Percentiles rank a stretch among this genome's conserved stretches.
phyloP scores from a whole-genome alignment of 1,140 invertebrate genomes.

The Scylla paramamosain region DNA sequence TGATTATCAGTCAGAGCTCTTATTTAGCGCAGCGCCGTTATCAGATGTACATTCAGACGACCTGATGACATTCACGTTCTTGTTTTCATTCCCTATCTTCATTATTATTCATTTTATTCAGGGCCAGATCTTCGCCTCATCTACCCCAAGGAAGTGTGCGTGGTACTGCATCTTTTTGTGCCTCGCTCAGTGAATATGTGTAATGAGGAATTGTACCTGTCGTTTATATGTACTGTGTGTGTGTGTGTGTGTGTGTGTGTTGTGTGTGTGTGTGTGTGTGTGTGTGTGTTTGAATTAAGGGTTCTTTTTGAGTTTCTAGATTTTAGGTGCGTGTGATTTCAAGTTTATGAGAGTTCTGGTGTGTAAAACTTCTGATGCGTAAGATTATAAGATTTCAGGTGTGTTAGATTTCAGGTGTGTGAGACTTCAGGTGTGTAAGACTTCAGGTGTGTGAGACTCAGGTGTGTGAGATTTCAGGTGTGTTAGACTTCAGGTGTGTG shows the following conservation, averaged over 20 bases:
- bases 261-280: neutral
- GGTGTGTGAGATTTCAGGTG: too few relatives aligned
- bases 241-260: neutral
- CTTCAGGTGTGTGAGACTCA: too few relatives aligned
- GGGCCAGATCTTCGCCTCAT: neutral
- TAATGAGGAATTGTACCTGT: neutral
- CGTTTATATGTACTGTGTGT: neutral
- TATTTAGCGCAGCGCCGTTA: neutral
- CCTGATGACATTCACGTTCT: neutral
- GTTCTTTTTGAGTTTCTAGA: too few relatives aligned
- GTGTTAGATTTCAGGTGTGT: too few relatives aligned
- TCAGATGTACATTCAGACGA: neutral
- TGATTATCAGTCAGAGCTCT: neutral
- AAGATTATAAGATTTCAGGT: too few relatives aligned
- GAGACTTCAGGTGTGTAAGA: too few relatives aligned
- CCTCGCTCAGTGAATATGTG: neutral
- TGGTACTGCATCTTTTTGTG: neutral
- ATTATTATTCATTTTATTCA: conserved; percentile 12
- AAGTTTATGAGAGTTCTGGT: too few relatives aligned
- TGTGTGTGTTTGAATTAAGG: neutral
- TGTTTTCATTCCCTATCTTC: neutral
- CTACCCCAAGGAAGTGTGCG: neutral
- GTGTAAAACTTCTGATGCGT: too few relatives aligned
- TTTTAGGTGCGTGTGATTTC: too few relatives aligned
- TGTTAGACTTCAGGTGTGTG: too few relatives aligned